Evolutionary conservation across 2,888 invertebrate genomes (phyloP), one percentile per base, ranked within the genome.

Genomic region (Polymixis lichenea): DNA sequence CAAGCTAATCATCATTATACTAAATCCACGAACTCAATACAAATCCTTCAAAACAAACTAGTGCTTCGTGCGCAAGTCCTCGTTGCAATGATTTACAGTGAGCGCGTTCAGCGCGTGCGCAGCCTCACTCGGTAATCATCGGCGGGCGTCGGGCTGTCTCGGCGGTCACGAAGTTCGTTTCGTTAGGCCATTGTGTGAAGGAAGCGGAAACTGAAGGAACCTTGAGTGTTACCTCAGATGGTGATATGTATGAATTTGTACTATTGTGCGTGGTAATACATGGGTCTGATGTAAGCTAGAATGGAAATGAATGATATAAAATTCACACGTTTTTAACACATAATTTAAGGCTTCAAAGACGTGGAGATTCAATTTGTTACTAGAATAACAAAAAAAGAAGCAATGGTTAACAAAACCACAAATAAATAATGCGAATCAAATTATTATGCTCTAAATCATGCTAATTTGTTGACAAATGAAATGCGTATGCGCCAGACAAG

Each of bases 111-210:
- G 83, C 90, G 89, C 90, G 89, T 88, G 91, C 90, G 89, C 89
- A 83, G 83, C 80, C 80, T 80, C 85, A 75, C 83, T 87, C 83
- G 86, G 87, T 85, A 89, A 86, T 83, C 83, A 90, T 87, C 89
- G 87, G 74, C 72, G 43, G 90, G 89, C 90, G 91, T 89, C 91
- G 80, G 78, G 56, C 85, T 86, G 90, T 90, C 91, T 90, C 88
- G 85, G 32, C 85, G 64, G 83, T 88, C 88, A 89, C 89, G 88
- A 89, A 78, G 74, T 83, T 85, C 78, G 80, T 87, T 83, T 85
- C 78, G 80, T 87, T 88, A 83, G 72, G 64, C 70, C 38, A 81
- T 82, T 82, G 80, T 80, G 62, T 72, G 60, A 73, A 79, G 85
- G 82, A 85, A 89, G 86, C 82, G 86, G 86, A 87, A 88, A 82